Evolutionary conservation across 1,140 invertebrate genomes (phyloP).

Genomic region (Dinoponera quadriceps): DNA sequence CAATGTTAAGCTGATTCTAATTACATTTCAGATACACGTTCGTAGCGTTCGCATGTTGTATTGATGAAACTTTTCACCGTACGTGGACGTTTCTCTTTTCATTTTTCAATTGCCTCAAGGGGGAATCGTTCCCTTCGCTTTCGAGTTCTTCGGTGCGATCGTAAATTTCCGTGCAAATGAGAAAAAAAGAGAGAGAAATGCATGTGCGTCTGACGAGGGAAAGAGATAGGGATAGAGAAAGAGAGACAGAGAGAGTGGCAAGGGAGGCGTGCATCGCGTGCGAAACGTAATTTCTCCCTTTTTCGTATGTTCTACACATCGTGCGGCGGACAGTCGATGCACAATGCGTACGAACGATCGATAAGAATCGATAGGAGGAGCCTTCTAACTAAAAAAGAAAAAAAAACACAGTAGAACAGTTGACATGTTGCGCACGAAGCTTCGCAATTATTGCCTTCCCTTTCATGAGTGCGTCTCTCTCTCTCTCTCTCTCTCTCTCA

Average conservation of each 20-base stretch:
- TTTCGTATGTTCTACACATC: slow-evolving; percentile 34
- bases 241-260: background rate
- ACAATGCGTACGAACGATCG: slow-evolving; percentile 32
- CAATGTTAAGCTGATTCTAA: slow-evolving; percentile 17
- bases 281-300: slow-evolving; percentile 50
- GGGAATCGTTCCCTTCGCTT: background rate
- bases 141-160: slow-evolving; percentile 15
- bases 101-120: slow-evolving; percentile 8
- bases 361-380: slow-evolving; percentile 37
- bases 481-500: background rate
- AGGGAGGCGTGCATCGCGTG: slow-evolving; percentile 50
- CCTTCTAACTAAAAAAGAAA: slow-evolving; percentile 46
- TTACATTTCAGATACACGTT: slow-evolving; percentile 4
- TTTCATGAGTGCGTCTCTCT: background rate
- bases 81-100: slow-evolving; percentile 16
- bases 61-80: slow-evolving; percentile 7
- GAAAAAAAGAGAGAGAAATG: slow-evolving; percentile 17
- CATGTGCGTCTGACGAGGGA: background rate
- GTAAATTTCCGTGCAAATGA: slow-evolving; percentile 26
- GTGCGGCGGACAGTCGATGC: slow-evolving; percentile 15
- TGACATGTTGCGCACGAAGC: slow-evolving; percentile 49
- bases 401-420: slow-evolving; percentile 45
- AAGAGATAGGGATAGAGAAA: background rate
- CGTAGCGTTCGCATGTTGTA: background rate
- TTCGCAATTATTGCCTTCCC: slow-evolving; percentile 55